Conservation (phyloP, 2,888 invertebrate genomes). For the Conops quadrifasciatus region DNA sequence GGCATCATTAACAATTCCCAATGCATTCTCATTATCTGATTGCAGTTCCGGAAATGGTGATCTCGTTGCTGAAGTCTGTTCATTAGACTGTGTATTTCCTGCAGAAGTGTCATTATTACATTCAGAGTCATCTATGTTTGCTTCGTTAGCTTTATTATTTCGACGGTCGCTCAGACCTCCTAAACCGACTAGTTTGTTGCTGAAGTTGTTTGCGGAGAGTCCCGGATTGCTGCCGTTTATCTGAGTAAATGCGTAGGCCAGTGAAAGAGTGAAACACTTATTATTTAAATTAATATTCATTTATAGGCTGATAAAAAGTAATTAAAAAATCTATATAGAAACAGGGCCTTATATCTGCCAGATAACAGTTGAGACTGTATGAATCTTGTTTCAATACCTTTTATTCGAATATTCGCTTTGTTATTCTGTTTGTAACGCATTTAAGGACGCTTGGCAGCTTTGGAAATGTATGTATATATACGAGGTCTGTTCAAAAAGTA, state of each 20-base stretch:
- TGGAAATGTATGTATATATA: too few relatives aligned
- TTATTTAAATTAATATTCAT: constrained; percentile 51
- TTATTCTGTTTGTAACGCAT: too few relatives aligned
- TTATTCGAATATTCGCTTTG: too few relatives aligned
- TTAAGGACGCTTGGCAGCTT: too few relatives aligned
- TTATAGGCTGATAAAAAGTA: constrained; percentile 56
- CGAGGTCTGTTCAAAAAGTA: too few relatives aligned
- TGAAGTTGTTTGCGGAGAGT: constrained; percentile 40
- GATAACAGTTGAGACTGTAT: too few relatives aligned
- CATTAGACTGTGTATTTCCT: constrained; percentile 40
- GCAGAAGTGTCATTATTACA: constrained; percentile 46
- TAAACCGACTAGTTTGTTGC: constrained; percentile 49
- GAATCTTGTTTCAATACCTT: too few relatives aligned
- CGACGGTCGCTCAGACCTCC: constrained; percentile 46
- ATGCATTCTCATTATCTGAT: constrained; percentile 41
- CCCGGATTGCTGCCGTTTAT: constrained; percentile 54
- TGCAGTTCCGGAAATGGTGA: constrained; percentile 41
- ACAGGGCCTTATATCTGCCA: too few relatives aligned
- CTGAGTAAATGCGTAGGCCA: constrained; percentile 43
- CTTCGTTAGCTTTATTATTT: constrained; percentile 38
- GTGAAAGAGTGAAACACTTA: too few relatives aligned
- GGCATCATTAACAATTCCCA: constrained; percentile 45
- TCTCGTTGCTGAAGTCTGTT: constrained; percentile 43
- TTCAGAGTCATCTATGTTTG: constrained; percentile 26
- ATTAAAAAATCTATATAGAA: too few relatives aligned